A percentile compares a stretch with the other conserved stretches of the same genome.
Evolutionary conservation across 1,140 invertebrate genomes (phyloP).

Genomic region (Drosophila kurseongensis): DNA sequence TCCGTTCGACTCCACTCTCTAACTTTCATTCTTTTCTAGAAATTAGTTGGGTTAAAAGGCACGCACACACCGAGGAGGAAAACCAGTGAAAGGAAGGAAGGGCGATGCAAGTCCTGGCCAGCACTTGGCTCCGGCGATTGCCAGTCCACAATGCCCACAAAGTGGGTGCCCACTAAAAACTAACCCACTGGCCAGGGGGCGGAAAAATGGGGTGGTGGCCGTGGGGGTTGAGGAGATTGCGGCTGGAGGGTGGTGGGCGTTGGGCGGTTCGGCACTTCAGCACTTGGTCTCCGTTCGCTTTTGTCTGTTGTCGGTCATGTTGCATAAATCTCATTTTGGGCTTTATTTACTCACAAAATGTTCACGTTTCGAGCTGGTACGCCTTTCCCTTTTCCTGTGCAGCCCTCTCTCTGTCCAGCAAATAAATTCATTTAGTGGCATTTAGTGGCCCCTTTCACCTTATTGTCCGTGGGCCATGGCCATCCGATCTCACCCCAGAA

Average conservation of each 20-base stretch:
- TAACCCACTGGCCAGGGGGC: slow-evolving; percentile 53
- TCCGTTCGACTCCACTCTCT: not conserved
- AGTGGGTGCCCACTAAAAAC: slow-evolving; percentile 79
- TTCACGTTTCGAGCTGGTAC: slow-evolving; percentile 56
- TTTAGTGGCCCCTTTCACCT: slow-evolving; percentile 80
- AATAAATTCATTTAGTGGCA: slow-evolving; percentile 83
- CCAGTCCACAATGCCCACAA: slow-evolving; percentile 66
- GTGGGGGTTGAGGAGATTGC: slow-evolving; percentile 9
- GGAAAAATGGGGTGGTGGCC: not conserved
- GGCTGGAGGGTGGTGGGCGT: slow-evolving; percentile 11
- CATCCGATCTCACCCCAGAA: slow-evolving; percentile 17
- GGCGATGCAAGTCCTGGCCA: slow-evolving; percentile 28
- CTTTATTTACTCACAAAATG: slow-evolving; percentile 82
- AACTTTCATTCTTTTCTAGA: slow-evolving; percentile 24
- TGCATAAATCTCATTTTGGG: slow-evolving; percentile 83
- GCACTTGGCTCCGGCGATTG: slow-evolving; percentile 36
- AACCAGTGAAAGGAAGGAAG: slow-evolving; percentile 5
- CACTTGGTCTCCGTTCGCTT: slow-evolving; percentile 65
- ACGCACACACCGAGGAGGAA: slow-evolving; percentile 34
- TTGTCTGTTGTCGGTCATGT: slow-evolving; percentile 77
- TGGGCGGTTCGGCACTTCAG: slow-evolving; percentile 63
- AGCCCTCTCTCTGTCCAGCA: slow-evolving; percentile 43
- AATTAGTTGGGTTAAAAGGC: slow-evolving; percentile 78
- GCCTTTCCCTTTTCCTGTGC: slow-evolving; percentile 3
- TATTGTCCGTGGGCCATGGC: slow-evolving; percentile 58